Conservation (phyloP, 2,888 invertebrate genomes). For the Orchesellides sinensis region DNA sequence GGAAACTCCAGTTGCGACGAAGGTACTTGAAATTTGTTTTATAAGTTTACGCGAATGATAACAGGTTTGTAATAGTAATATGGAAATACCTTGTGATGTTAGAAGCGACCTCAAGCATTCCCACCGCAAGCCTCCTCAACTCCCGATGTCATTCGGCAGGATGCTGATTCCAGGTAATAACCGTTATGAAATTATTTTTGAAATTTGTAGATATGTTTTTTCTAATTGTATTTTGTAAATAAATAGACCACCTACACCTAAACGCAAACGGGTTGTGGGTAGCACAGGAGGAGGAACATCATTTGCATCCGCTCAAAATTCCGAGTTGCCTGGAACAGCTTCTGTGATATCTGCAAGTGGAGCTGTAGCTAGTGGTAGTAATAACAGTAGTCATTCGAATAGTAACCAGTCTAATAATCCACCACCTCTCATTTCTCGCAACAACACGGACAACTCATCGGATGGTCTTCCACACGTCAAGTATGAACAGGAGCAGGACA, state of each 20-base stretch:
- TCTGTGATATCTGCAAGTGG: slow-evolving; percentile 64
- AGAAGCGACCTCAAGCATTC: slow-evolving; percentile 63
- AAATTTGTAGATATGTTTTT: neutral
- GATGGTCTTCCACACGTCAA: slow-evolving; percentile 66
- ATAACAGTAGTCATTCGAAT: slow-evolving; percentile 22
- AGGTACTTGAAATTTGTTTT: slow-evolving; percentile 17
- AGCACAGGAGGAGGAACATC: slow-evolving; percentile 34
- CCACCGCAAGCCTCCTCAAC: slow-evolving; percentile 33
- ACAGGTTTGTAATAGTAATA: neutral
- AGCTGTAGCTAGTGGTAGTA: neutral
- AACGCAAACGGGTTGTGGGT: slow-evolving; percentile 65
- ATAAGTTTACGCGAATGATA: neutral
- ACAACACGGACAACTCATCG: slow-evolving; percentile 54
- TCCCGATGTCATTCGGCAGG: slow-evolving; percentile 37
- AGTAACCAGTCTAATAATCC: neutral
- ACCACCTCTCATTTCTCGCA: slow-evolving; percentile 17
- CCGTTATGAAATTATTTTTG: neutral
- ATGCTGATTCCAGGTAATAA: slow-evolving; percentile 45
- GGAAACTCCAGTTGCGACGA: slow-evolving; percentile 75
- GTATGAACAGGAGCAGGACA: slow-evolving; percentile 61
- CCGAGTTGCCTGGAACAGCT: slow-evolving; percentile 62
- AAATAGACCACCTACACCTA: slow-evolving; percentile 71
- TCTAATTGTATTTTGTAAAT: neutral
- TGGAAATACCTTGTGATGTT: neutral
- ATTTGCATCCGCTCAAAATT: slow-evolving; percentile 63